phyloP scores from a whole-genome alignment of 2,113 vertebrate genomes.

The Sitta europaea region DNA sequence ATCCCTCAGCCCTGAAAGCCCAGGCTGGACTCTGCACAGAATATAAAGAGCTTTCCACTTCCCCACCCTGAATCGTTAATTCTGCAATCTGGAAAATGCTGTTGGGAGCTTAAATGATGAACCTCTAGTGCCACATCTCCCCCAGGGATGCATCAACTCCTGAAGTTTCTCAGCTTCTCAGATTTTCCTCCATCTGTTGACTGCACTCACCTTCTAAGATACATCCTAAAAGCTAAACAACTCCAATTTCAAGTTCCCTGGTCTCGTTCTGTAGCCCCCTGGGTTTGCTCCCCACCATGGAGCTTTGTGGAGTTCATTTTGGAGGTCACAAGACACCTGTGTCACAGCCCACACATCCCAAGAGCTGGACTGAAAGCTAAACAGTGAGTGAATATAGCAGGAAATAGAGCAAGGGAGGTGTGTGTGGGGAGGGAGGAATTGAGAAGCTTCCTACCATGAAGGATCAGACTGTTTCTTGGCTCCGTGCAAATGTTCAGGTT shows the following conservation, averaged over 20 bases:
- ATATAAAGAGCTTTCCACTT: not conserved
- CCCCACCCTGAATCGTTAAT: rapidly evolving
- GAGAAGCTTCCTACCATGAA: not conserved
- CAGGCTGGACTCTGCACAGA: not conserved
- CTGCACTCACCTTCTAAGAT: not conserved
- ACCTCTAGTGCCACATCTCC: not conserved
- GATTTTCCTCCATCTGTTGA: not conserved
- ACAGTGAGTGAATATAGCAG: not conserved
- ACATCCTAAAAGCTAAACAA: not conserved
- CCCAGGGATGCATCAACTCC: not conserved
- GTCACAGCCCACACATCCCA: not conserved
- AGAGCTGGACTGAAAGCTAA: not conserved
- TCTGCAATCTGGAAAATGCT: not conserved
- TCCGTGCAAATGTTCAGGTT: not conserved
- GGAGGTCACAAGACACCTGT: not conserved
- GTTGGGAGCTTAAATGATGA: not conserved
- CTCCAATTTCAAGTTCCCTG: not conserved
- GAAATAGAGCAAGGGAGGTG: not conserved
- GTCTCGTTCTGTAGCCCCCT: not conserved
- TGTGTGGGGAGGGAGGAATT: not conserved
- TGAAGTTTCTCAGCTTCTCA: not conserved
- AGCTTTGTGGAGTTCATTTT: not conserved
- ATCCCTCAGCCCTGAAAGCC: not conserved
- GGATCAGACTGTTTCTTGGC: not conserved
- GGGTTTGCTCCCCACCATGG: not conserved